phyloP scores from a whole-genome alignment of 1,140 invertebrate species.

The Phthorimaea operculella region DNA sequence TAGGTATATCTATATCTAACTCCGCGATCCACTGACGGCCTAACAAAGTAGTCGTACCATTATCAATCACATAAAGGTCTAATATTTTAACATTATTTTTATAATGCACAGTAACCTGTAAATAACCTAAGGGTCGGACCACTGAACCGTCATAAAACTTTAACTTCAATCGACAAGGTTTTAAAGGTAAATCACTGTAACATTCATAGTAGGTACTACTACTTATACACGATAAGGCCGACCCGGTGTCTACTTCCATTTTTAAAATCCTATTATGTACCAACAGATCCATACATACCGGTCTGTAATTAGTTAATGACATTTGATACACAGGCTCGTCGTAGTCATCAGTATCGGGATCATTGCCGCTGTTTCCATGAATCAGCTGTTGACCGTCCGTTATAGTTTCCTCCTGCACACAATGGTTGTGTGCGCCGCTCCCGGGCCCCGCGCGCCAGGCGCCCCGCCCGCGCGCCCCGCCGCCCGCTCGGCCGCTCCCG shows the following conservation, averaged over 20 bases:
- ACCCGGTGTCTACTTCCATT: conserved; percentile 12
- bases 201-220: background rate
- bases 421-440: background rate
- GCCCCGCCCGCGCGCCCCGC: background rate
- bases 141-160: conserved; percentile 6
- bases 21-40: conserved; percentile 28
- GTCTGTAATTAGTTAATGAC: conserved; percentile 6
- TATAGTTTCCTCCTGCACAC: background rate
- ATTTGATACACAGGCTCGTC: conserved; percentile 9
- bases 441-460: background rate
- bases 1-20: conserved; percentile 11
- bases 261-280: background rate
- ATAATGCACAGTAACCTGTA: conserved; percentile 3
- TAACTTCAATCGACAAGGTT: background rate
- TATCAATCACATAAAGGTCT: conserved; percentile 8
- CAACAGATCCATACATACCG: conserved; percentile 6
- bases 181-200: background rate
- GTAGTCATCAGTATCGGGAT: background rate
- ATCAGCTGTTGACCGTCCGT: too few species aligned
- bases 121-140: conserved; percentile 7
- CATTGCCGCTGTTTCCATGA: background rate
- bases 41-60: conserved; percentile 14
- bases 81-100: conserved; percentile 4
- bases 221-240: conserved; percentile 9
- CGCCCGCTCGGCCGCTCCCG: background rate